phyloP scores from a whole-genome alignment of 2,113 vertebrate genomes.

The Daphoenositta chrysoptera region DNA sequence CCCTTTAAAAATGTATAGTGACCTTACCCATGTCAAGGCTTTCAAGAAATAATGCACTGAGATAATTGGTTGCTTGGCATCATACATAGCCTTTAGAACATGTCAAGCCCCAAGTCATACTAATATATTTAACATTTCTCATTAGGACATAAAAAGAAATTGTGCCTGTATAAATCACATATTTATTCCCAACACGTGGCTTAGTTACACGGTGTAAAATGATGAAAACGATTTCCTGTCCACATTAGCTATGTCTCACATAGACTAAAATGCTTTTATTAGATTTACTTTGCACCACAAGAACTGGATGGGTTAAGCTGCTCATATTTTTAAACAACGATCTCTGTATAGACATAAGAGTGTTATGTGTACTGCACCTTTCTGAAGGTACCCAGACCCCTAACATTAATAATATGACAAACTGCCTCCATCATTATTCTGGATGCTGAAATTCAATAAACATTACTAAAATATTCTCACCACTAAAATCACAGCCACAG shows the following conservation, averaged over 20 bases:
- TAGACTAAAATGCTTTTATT: constrained; percentile 26
- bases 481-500: background rate
- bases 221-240: constrained; percentile 40
- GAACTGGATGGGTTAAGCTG: constrained; percentile 2
- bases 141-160: constrained; percentile 43
- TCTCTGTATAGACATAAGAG: background rate
- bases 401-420: background rate
- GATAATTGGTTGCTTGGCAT: constrained; percentile 43
- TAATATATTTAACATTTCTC: constrained; percentile 49
- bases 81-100: background rate
- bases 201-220: constrained; percentile 19
- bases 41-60: constrained; percentile 42
- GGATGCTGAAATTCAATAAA: constrained; percentile 21
- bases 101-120: constrained; percentile 15
- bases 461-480: constrained; percentile 34
- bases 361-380: background rate
- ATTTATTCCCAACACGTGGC: constrained; percentile 22
- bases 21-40: background rate
- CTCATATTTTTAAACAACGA: background rate
- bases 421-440: background rate
- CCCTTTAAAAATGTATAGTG: constrained; percentile 19
- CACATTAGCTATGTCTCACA: background rate
- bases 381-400: background rate
- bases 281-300: constrained; percentile 34
- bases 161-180: constrained; percentile 21